Evolutionary conservation across 2,888 invertebrate species (phyloP), one percentile per base, ranked within the genome.

Genomic region (Pristionchus entomophagus): DNA sequence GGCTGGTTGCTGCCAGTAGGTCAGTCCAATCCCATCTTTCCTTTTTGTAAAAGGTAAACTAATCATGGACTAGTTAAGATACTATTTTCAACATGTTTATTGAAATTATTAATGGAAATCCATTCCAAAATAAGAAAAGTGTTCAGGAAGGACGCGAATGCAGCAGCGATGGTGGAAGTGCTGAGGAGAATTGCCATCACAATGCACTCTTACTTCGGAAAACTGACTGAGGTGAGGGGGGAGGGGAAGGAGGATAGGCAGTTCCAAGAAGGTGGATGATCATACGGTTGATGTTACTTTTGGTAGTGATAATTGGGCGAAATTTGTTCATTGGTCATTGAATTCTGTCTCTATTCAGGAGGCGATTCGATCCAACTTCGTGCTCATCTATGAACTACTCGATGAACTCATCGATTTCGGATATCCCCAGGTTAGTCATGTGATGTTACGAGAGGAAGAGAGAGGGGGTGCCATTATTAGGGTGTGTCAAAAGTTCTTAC

Each of bases 291-390:
- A n/a, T n/a, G n/a, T n/a, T n/a, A n/a, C n/a, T n/a, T n/a, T n/a
- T n/a, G n/a, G n/a, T n/a, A n/a, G n/a, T n/a, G n/a, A n/a, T n/a
- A n/a, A n/a, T n/a, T n/a, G n/a, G n/a, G n/a, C n/a, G n/a, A n/a
- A n/a, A n/a, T n/a, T n/a, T n/a, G n/a, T n/a, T n/a, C n/a, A n/a
- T n/a, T n/a, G n/a, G n/a, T n/a, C n/a, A n/a, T n/a, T n/a, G n/a
- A n/a, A n/a, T 22, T 22, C 56, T 17, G 14, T 56, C 17, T 22
- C 56, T 45, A 35, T 84, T 10, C 65, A 87, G 86, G 99, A 99
- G 94, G 99, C 99, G 94, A 98, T 99, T 93, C 99, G 99, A 95
- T 99, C 99, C 94, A 99, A 99, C 94, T 99, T 99, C 95, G 99
- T 99, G n/a, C 95, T 99, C 35, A 99, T 99, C 92, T 99, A 99